A percentile compares a stretch with the other conserved stretches of the same genome.
These are phyloP conservation scores for Pavo muticus DNA, from an alignment of 2,113 vertebrate species.

Conservation along the genomic window DNA sequence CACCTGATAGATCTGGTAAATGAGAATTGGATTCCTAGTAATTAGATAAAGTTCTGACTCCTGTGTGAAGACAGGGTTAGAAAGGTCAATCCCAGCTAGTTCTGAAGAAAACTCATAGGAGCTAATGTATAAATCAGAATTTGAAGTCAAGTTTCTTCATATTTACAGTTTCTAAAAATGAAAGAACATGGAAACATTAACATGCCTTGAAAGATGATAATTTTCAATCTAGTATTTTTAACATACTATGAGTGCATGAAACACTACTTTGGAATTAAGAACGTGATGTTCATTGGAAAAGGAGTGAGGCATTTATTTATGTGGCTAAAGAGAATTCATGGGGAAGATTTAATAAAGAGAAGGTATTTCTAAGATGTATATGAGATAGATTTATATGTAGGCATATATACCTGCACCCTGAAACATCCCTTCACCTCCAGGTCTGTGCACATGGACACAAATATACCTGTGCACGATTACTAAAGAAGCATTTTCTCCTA, in stretches of 20 bases:
- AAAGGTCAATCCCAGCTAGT: background rate
- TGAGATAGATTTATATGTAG: background rate
- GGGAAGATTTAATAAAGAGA: background rate
- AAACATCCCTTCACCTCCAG: background rate
- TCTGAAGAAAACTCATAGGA: background rate
- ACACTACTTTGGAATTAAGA: background rate
- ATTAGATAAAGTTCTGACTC: background rate
- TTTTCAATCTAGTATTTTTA: background rate
- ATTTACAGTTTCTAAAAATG: background rate
- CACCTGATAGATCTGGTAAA: background rate
- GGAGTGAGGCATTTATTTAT: background rate
- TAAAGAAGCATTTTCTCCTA: background rate
- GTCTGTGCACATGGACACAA: accelerated
- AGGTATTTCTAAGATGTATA: background rate
- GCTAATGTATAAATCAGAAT: background rate
- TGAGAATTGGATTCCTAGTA: background rate
- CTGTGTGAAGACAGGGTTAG: background rate
- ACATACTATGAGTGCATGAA: background rate
- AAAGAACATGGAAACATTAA: background rate
- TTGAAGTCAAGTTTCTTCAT: background rate
- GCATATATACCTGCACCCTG: background rate
- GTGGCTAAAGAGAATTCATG: background rate
- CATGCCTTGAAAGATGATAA: background rate
- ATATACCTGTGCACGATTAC: accelerated
- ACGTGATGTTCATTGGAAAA: background rate